Evolutionary conservation across 2,113 vertebrate genomes (phyloP), one percentile per base, ranked within the genome.

Genomic region (Tauraco erythrolophus): DNA sequence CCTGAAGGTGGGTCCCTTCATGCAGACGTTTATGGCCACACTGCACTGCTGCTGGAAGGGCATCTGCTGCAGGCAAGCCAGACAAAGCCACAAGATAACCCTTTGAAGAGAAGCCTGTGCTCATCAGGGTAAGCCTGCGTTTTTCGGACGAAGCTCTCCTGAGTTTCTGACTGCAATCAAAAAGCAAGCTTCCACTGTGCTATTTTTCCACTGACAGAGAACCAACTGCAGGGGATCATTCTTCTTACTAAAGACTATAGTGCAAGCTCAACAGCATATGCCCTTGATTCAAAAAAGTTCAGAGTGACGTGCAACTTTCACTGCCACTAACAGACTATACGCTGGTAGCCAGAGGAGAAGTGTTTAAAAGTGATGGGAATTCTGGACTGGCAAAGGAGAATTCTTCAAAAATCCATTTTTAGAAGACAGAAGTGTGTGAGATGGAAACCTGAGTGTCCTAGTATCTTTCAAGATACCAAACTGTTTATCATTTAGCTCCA

Each of bases 251-350:
- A 68, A 54, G n/a, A 58, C 24, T 28, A 37, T 1, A 50, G 18
- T 19, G 35, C 14, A 68, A 89, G 11, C 31, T 84, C 45, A 72
- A 11, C 0, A 4, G 41, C 1, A 0, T 11, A 51, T 8, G 10
- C 57, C 60, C 62, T 70, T 21, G 37, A 57, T 39, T 89, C 48
- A 86, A 23, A 53, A 41, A 51, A 37, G 21, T 65, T 77, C 24
- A 46, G n/a, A 70, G 16, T 69, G 7, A 80, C 11, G 17, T 53
- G 22, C 33, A 80, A 21, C n/a, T 75, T 43, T 51, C 57, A 71
- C 21, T 58, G 62, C 23, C 39, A 15, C 28, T 61, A 54, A 74
- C 22, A 28, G 19, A 23, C 22, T 33, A 37, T 12, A 18, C 10
- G 35, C 17, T 15, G 57, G 17, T 10, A 68, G 12, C n/a, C 61